Evolutionary conservation across 1,140 invertebrate species (phyloP).

Genomic region (Drosophila pectinifera): DNA sequence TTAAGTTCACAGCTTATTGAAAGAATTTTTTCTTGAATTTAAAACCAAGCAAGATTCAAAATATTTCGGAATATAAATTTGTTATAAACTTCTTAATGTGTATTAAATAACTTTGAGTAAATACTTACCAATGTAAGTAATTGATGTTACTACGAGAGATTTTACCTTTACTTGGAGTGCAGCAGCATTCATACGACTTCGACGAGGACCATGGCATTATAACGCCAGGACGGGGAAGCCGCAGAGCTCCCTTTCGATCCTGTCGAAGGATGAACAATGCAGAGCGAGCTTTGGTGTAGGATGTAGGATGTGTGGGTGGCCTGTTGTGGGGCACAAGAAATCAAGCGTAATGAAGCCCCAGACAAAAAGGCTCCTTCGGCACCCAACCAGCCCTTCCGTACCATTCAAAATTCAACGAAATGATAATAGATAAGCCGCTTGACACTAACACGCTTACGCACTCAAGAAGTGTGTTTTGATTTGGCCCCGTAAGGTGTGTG

Average conservation of each 20-base stretch:
- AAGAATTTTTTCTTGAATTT: no score
- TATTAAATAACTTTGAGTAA: not conserved
- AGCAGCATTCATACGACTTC: slow-evolving; percentile 65
- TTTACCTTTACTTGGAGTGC: not conserved
- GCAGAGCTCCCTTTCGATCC: slow-evolving; percentile 19
- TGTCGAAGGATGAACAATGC: slow-evolving; percentile 62
- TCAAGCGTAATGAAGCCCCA: slow-evolving; percentile 79
- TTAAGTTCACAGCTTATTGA: no score
- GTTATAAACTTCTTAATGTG: not conserved
- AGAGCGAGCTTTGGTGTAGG: not conserved
- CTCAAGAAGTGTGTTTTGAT: slow-evolving; percentile 45
- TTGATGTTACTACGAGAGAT: no score
- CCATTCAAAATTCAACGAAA: slow-evolving; percentile 51
- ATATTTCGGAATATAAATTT: not conserved
- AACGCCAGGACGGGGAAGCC: slow-evolving; percentile 51
- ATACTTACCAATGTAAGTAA: no score
- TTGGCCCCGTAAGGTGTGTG: slow-evolving; percentile 15
- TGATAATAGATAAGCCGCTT: slow-evolving; percentile 61
- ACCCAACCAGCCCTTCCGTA: slow-evolving; percentile 2
- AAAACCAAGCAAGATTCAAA: not conserved
- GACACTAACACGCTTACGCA: slow-evolving; percentile 42
- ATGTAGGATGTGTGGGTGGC: slow-evolving; percentile 16
- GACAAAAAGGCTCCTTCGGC: slow-evolving; percentile 33
- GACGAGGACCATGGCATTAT: slow-evolving; percentile 59
- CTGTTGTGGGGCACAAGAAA: slow-evolving; percentile 58